Conservation (phyloP, 2,888 invertebrate species). For the Sepioteuthis lessoniana region DNA sequence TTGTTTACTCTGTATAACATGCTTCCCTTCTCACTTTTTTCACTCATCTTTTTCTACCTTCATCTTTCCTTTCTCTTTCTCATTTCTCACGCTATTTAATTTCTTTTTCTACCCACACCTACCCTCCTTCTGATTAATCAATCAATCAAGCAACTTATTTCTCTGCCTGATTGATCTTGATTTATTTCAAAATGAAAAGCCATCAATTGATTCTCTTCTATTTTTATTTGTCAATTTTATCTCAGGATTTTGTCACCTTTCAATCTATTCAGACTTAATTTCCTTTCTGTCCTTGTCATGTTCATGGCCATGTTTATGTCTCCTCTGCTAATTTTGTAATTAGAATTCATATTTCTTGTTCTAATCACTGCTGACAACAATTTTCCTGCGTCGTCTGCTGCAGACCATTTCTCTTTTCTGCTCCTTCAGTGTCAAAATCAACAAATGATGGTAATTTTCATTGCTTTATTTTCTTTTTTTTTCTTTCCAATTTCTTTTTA, state of each 20-base stretch:
- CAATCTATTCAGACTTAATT: not conserved
- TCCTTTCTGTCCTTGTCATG: not conserved
- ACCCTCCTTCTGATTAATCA: slow-evolving; percentile 42
- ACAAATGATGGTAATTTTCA: not conserved
- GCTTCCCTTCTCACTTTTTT: not conserved
- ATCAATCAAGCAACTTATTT: slow-evolving; percentile 39
- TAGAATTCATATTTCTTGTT: not conserved
- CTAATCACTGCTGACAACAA: not conserved
- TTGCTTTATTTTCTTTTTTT: not conserved
- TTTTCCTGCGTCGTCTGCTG: not conserved
- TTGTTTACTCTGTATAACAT: too few species aligned
- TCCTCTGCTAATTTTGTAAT: not conserved
- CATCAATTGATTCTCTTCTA: not conserved
- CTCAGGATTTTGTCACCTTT: not conserved
- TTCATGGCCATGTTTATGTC: slow-evolving; percentile 3
- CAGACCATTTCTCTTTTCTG: not conserved
- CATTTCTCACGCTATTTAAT: not conserved
- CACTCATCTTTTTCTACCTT: not conserved
- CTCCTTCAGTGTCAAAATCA: not conserved
- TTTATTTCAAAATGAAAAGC: not conserved
- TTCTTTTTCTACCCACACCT: not conserved
- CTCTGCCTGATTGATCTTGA: not conserved
- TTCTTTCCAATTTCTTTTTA: not conserved
- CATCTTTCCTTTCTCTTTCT: not conserved
- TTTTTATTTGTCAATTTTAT: slow-evolving; percentile 8